Percentiles rank a stretch among this genome's conserved stretches.
Evolutionary conservation across 2,113 vertebrate species (phyloP).

Genomic region (Danionella cerebrum): DNA sequence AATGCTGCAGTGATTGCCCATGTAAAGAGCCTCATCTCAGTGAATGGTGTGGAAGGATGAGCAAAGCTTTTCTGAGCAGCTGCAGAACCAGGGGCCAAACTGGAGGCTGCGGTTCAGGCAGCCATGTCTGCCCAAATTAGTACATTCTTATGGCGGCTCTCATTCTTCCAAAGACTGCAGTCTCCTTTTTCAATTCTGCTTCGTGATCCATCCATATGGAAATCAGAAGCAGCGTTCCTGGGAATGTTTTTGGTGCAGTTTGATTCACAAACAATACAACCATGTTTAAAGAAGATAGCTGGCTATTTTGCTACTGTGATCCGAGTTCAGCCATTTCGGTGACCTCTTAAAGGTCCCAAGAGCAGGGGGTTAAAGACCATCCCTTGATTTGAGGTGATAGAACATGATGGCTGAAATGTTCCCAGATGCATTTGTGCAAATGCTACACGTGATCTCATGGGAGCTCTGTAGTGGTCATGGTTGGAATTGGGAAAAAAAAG

Average conservation of each 20-base stretch:
- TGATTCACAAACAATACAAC: neutral
- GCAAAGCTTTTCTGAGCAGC: slow-evolving; percentile 30
- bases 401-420: slow-evolving; percentile 24
- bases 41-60: slow-evolving; percentile 6
- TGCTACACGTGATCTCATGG: neutral
- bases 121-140: slow-evolving; percentile 43
- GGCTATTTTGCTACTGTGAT: neutral
- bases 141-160: slow-evolving; percentile 23
- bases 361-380: neutral
- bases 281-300: neutral
- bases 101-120: slow-evolving; percentile 29
- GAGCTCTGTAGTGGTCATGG: neutral
- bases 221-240: neutral
- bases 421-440: neutral
- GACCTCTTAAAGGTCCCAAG: neutral
- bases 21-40: slow-evolving; percentile 14
- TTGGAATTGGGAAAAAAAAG: neutral
- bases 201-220: slow-evolving; percentile 5
- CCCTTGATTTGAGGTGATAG: slow-evolving; percentile 8
- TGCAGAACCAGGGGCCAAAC: slow-evolving; percentile 42
- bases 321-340: neutral
- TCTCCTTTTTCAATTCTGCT: slow-evolving; percentile 22
- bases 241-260: neutral
- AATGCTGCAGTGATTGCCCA: slow-evolving; percentile 12
- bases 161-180: neutral